Conservation (phyloP, 2,797 vertebrate species). For the Sylvia borin region DNA sequence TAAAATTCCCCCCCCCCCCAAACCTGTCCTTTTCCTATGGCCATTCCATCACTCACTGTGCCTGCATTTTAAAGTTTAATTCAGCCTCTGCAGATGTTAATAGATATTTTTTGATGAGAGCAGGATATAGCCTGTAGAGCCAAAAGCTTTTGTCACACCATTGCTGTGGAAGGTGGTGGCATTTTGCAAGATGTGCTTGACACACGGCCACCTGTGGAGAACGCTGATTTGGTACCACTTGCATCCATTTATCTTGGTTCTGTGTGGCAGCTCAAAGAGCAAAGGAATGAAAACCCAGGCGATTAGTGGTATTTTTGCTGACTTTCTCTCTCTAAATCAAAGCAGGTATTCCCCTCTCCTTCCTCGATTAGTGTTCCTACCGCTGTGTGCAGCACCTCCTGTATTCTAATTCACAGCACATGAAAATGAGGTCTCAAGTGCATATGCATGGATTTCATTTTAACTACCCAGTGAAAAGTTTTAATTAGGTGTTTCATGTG, state of each 20-base stretch:
- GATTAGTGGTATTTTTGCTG: conserved; percentile 55
- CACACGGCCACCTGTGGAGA: background rate
- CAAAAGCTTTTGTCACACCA: rapidly evolving
- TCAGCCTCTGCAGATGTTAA: conserved; percentile 12
- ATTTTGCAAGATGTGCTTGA: conserved; percentile 29
- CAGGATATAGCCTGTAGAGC: background rate
- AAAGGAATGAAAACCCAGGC: conserved; percentile 28
- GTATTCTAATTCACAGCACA: conserved; percentile 36
- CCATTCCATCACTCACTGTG: background rate
- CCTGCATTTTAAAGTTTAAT: conserved; percentile 15
- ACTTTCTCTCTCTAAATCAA: conserved; percentile 54
- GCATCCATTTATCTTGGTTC: conserved; percentile 29
- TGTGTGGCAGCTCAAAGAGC: conserved; percentile 50
- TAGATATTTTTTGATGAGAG: background rate
- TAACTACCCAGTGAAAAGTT: conserved; percentile 45
- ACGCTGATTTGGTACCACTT: conserved; percentile 12
- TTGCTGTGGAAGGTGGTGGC: background rate
- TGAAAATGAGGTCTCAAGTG: conserved; percentile 34
- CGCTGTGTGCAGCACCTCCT: background rate
- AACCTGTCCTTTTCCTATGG: background rate
- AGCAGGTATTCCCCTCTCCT: conserved; percentile 10
- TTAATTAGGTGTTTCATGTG: conserved; percentile 60
- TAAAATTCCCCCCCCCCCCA: background rate
- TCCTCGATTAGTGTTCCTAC: conserved; percentile 30
- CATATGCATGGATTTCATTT: background rate